phyloP scores from a whole-genome alignment of 2,113 vertebrate species.

The Dendrocopos noguchii region DNA sequence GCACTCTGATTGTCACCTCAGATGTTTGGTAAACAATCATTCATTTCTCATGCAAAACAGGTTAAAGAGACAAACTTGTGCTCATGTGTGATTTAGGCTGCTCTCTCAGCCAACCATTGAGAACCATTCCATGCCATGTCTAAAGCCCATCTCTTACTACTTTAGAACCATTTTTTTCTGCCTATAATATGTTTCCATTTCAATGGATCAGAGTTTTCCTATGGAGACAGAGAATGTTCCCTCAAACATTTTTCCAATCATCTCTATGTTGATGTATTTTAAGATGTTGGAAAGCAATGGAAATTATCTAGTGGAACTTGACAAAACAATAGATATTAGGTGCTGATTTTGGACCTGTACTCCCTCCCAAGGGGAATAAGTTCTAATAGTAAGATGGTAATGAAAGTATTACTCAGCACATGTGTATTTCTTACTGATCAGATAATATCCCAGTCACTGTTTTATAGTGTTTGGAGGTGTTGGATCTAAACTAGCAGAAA shows the following conservation, averaged over 20 bases:
- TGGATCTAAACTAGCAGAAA: neutral
- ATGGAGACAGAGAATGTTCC: neutral
- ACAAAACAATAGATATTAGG: neutral
- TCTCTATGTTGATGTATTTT: neutral
- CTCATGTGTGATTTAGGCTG: neutral
- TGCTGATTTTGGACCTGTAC: neutral
- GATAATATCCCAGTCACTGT: neutral
- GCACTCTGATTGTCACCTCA: neutral
- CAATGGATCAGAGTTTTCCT: neutral
- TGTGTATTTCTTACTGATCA: constrained; percentile 4
- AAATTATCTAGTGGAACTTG: neutral
- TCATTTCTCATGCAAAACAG: neutral
- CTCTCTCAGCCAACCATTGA: neutral
- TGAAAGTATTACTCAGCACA: neutral
- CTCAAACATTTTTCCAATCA: neutral
- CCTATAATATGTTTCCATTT: neutral
- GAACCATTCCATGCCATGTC: neutral
- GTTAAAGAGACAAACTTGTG: neutral
- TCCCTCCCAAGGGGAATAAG: neutral
- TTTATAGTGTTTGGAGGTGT: neutral
- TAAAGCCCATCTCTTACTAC: neutral
- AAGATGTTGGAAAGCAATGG: neutral
- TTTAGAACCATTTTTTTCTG: neutral
- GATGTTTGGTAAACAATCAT: neutral
- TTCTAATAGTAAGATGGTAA: neutral